phyloP scores from a whole-genome alignment of 2,888 invertebrate genomes.

The Microctonus hyperodae region DNA sequence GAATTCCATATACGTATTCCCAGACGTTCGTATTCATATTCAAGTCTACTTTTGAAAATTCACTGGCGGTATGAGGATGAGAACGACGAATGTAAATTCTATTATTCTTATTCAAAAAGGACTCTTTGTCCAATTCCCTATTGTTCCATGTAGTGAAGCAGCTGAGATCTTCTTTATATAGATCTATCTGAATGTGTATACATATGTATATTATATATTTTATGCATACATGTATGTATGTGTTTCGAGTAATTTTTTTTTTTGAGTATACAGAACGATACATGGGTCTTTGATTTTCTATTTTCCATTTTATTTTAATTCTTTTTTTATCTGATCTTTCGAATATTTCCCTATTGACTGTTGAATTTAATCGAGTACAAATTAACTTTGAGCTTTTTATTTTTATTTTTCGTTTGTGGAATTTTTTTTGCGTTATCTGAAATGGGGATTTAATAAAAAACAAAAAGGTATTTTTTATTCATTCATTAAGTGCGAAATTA shows the following conservation, averaged over 20 bases:
- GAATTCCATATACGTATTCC: constrained; percentile 22
- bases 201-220: neutral
- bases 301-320: neutral
- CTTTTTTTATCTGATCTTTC: neutral
- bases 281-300: constrained; percentile 3
- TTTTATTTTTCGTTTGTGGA: neutral
- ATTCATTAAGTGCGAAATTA: too few relatives aligned
- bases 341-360: neutral
- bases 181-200: neutral
- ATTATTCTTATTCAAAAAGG: constrained; percentile 41
- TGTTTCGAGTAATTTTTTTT: neutral
- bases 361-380: neutral
- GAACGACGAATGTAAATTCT: constrained; percentile 36
- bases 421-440: too few relatives aligned
- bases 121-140: constrained; percentile 37
- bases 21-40: constrained; percentile 28
- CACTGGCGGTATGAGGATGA: constrained; percentile 2
- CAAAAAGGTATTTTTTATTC: too few relatives aligned
- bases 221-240: neutral
- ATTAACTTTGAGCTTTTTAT: neutral
- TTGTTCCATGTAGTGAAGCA: constrained; percentile 32
- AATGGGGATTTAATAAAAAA: too few relatives aligned
- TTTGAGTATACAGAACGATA: neutral
- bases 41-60: constrained; percentile 26
- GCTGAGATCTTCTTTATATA: constrained; percentile 18